Evolutionary conservation across 2,113 vertebrate genomes (phyloP).

Genomic region (human (Homo sapiens)): DNA sequence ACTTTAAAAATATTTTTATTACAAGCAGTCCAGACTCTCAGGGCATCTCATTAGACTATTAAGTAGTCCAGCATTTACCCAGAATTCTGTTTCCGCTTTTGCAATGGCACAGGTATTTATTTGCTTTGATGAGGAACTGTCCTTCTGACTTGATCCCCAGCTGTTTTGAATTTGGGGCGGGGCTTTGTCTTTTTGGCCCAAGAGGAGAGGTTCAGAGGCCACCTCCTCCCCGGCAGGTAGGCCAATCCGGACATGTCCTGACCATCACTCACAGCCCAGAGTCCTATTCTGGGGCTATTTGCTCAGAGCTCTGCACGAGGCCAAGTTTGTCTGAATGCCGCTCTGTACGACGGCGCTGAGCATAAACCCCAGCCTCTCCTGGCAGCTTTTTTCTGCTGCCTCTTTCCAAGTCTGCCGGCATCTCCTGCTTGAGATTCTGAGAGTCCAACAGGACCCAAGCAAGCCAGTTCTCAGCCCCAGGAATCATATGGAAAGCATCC

Average conservation of each 20-base stretch:
- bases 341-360: not conserved
- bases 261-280: not conserved
- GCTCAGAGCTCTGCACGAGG: not conserved
- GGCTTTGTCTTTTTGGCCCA: not conserved
- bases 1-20: constrained; percentile 78
- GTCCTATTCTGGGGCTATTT: not conserved
- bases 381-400: not conserved
- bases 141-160: not conserved
- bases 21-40: constrained; percentile 46
- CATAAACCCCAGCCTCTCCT: not conserved
- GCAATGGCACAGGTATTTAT: not conserved
- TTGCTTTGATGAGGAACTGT: not conserved
- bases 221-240: not conserved
- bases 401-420: not conserved
- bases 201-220: not conserved
- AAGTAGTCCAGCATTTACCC: constrained; percentile 52
- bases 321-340: constrained; percentile 5
- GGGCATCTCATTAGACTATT: constrained; percentile 51
- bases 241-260: not conserved
- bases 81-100: constrained; percentile 44
- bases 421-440: constrained; percentile 12
- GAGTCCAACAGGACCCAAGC: not conserved
- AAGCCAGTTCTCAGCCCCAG: not conserved
- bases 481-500: not conserved
- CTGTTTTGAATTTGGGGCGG: not conserved